phyloP scores from a whole-genome alignment of 1,140 invertebrate species.

The Akabosia matsudoensis region DNA sequence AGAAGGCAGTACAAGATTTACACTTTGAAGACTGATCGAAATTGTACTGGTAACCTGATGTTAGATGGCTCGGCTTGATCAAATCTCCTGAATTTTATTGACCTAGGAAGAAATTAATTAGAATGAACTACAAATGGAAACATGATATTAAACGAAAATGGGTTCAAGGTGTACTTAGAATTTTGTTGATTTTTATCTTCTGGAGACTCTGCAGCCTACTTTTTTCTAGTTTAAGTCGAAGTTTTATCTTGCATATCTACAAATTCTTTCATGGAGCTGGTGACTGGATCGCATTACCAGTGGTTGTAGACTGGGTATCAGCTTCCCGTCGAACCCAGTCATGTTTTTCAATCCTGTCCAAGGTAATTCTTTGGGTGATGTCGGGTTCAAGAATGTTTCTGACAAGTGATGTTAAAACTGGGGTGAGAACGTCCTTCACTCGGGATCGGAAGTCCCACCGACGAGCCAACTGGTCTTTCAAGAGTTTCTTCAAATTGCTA shows the following conservation, averaged over 20 bases:
- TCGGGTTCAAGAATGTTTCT: conserved; percentile 74
- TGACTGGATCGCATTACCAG: not conserved
- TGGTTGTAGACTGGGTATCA: not conserved
- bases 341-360: conserved; percentile 68
- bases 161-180: too few species aligned
- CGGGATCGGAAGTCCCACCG: conserved; percentile 72
- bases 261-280: too few species aligned
- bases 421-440: conserved; percentile 64
- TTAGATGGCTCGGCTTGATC: not conserved
- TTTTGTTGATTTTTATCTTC: conserved; percentile 5
- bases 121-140: not conserved
- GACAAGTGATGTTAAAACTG: conserved; percentile 67
- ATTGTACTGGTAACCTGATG: not conserved
- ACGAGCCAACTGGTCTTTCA: conserved; percentile 73
- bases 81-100: not conserved
- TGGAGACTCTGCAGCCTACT: too few species aligned
- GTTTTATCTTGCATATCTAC: too few species aligned
- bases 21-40: too few species aligned
- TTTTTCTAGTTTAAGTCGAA: too few species aligned
- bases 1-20: too few species aligned
- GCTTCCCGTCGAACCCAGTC: conserved; percentile 58
- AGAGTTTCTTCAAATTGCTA: conserved; percentile 70
- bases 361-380: conserved; percentile 65
- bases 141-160: not conserved
- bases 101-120: not conserved